Conservation (phyloP, 1,140 invertebrate species). For the Frieseomelitta varia region DNA sequence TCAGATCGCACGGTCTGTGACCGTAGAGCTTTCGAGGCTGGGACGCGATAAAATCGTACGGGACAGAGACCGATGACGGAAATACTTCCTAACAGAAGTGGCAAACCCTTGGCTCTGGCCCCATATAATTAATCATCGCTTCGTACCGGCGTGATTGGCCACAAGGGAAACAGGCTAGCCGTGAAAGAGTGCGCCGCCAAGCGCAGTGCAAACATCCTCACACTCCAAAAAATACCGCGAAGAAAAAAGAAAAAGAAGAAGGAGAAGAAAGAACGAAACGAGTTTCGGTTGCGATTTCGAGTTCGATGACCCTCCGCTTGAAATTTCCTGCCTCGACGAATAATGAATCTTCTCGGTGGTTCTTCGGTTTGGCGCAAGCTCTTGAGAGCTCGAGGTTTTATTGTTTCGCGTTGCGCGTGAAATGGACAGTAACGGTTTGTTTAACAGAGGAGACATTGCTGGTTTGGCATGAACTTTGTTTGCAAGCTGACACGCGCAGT, state of each 20-base stretch:
- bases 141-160: not conserved
- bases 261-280: not conserved
- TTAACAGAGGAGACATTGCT: too few relatives aligned
- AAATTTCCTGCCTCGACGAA: slow-evolving; percentile 1
- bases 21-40: not conserved
- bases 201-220: not conserved
- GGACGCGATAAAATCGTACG: slow-evolving; percentile 2
- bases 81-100: slow-evolving; percentile 17
- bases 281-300: slow-evolving; percentile 2
- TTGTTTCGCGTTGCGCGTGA: too few relatives aligned
- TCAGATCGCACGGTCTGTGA: not conserved
- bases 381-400: not conserved
- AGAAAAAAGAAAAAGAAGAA: too few relatives aligned
- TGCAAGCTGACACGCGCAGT: too few relatives aligned
- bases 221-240: too few relatives aligned
- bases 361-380: not conserved
- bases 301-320: not conserved
- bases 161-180: not conserved
- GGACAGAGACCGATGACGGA: slow-evolving; percentile 40
- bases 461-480: too few relatives aligned
- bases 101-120: not conserved
- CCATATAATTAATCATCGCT: slow-evolving; percentile 40
- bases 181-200: slow-evolving; percentile 1
- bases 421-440: too few relatives aligned
- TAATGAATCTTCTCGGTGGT: slow-evolving; percentile 20